These are phyloP conservation scores for Rachycentron canadum DNA, from an alignment of 2,797 vertebrate genomes.

Conservation along the genomic window DNA sequence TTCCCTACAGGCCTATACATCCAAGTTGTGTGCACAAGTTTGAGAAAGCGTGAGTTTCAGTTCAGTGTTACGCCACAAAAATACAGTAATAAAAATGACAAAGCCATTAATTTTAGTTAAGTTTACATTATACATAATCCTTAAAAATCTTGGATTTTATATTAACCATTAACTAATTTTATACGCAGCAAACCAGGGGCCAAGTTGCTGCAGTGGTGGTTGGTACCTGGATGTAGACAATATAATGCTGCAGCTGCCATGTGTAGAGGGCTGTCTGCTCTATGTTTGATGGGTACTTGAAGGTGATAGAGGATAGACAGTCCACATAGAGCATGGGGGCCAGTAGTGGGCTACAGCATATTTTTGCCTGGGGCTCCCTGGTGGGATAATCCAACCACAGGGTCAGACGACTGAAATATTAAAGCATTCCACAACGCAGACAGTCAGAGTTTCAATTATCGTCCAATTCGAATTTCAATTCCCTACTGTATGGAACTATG, in stretches of 20 bases:
- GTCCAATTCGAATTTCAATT: background rate
- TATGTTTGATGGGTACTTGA: slow-evolving; percentile 18
- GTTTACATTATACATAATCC: too few relatives aligned
- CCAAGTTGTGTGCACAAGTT: too few relatives aligned
- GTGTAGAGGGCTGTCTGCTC: background rate
- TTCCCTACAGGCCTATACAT: too few relatives aligned
- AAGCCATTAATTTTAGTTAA: too few relatives aligned
- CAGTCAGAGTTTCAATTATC: background rate
- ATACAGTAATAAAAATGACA: too few relatives aligned
- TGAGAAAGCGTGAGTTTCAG: too few relatives aligned
- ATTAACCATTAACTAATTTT: too few relatives aligned
- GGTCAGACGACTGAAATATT: slow-evolving; percentile 38
- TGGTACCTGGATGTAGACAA: background rate
- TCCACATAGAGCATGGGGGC: background rate
- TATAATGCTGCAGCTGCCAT: slow-evolving; percentile 12
- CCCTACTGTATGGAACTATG: too few relatives aligned
- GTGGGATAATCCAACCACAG: slow-evolving; percentile 35
- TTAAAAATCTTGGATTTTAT: too few relatives aligned
- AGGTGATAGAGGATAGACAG: slow-evolving; percentile 31
- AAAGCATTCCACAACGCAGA: slow-evolving; percentile 42
- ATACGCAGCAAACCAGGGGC: background rate
- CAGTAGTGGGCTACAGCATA: background rate
- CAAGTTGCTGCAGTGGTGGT: background rate
- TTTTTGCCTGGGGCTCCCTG: slow-evolving; percentile 15
- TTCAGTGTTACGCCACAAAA: too few relatives aligned